phyloP scores from a whole-genome alignment of 2,113 vertebrate genomes.

The Centrocercus urophasianus region DNA sequence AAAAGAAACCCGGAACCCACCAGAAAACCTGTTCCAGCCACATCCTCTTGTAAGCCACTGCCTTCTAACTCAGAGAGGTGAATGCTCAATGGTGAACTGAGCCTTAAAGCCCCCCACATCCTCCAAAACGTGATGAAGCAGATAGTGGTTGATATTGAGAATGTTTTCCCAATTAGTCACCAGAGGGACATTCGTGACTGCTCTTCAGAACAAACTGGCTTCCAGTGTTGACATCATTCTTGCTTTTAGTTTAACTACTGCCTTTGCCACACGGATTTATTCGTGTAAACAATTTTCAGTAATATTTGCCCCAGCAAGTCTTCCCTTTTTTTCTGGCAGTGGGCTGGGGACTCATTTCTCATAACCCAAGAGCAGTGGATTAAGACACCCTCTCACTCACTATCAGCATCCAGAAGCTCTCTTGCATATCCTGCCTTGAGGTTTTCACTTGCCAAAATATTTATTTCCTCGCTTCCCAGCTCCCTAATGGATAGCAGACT shows the following conservation, averaged over 20 bases:
- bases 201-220: neutral
- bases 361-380: neutral
- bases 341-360: neutral
- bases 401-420: fast-evolving
- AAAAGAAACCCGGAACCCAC: neutral
- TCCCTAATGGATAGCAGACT: neutral
- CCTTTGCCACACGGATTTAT: neutral
- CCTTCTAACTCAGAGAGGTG: fast-evolving
- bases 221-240: neutral
- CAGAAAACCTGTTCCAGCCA: neutral
- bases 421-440: neutral
- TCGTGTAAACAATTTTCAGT: neutral
- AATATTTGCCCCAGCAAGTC: neutral
- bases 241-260: neutral
- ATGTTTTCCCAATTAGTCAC: neutral
- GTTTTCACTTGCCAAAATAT: neutral
- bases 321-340: neutral
- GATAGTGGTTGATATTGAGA: neutral
- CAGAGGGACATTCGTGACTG: neutral
- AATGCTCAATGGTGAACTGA: neutral
- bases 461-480: neutral
- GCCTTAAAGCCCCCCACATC: neutral
- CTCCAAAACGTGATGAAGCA: neutral
- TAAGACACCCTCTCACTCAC: neutral
- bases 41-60: neutral